A percentile compares a stretch with the other conserved stretches of the same genome.
phyloP scores from a whole-genome alignment of 2,113 vertebrate genomes.

The Lophotis ruficrista region DNA sequence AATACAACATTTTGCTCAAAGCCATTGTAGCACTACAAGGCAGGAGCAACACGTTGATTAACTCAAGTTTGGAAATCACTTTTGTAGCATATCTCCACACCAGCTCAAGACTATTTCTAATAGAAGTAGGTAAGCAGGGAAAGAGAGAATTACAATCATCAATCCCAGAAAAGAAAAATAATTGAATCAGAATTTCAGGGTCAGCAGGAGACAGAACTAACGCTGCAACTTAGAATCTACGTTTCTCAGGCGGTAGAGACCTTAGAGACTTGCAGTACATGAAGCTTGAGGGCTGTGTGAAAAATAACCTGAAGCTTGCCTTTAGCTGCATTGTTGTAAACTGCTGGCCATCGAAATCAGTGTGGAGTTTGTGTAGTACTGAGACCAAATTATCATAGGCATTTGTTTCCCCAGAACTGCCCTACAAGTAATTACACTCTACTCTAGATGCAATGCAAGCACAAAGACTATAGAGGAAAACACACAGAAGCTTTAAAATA shows the following conservation, averaged over 20 bases:
- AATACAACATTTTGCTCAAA: slow-evolving; percentile 36
- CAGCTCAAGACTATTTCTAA: not conserved
- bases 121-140: not conserved
- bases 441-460: not conserved
- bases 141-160: slow-evolving; percentile 46
- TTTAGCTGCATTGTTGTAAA: slow-evolving; percentile 7
- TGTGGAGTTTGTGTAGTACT: not conserved
- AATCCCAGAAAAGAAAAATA: slow-evolving; percentile 8
- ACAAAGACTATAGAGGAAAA: not conserved
- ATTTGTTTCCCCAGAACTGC: not conserved
- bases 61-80: not conserved
- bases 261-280: not conserved
- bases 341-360: not conserved
- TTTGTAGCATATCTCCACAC: not conserved
- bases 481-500: not conserved
- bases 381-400: slow-evolving; percentile 28
- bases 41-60: slow-evolving; percentile 16
- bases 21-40: not conserved
- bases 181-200: not conserved
- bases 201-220: slow-evolving; percentile 32
- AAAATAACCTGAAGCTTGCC: slow-evolving; percentile 27
- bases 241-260: slow-evolving; percentile 48
- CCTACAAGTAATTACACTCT: not conserved
- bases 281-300: not conserved
- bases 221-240: not conserved